Evolutionary conservation across 2,888 invertebrate genomes (phyloP), one percentile per base, ranked within the genome.

Genomic region (Pyrocoelia pectoralis): DNA sequence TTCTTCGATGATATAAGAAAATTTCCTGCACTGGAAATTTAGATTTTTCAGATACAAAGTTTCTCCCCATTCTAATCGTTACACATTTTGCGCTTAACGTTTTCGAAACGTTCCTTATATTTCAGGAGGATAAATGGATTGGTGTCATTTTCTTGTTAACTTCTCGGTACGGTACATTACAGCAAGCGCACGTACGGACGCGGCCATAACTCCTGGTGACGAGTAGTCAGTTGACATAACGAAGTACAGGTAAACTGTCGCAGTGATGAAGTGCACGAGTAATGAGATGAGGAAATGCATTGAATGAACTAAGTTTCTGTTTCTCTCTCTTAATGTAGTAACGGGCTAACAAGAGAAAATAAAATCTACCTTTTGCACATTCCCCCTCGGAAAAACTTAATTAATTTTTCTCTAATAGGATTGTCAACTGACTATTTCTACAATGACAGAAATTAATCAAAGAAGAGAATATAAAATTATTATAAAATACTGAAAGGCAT

Each of bases 211-310:
- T 72, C 65, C 67, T 58, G 63, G 59, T 65, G 62, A 69, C 67
- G 69, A 66, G 63, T 55, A 66, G 63, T 61, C 66, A 58, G 68
- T 70, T 69, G 70, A 71, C 71, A 73, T 79, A 79, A 79, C 77
- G 76, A 79, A 76, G 75, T 76, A 77, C 77, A 77, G 76, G 76
- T 77, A 73, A 76, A 73, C 73, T 74, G 76, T 78, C 76, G 68
- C 71, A 56, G 77, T 80, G 81, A 81, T 80, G 79, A 80, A 81
- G 79, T 80, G 80, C 79, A 77, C 72, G 72, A 76, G 77, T 80
- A 80, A 81, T 80, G 80, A 80, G 78, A 80, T 75, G 77, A 75
- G 79, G 76, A 79, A 78, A 79, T 80, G 80, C 79, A 80, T 76
- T 76, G 68, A 72, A 70, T 64, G 68, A 65, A n/a, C n/a, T n/a